Evolutionary conservation across 2,888 invertebrate genomes (phyloP).

Genomic region (Dione vanillae): DNA sequence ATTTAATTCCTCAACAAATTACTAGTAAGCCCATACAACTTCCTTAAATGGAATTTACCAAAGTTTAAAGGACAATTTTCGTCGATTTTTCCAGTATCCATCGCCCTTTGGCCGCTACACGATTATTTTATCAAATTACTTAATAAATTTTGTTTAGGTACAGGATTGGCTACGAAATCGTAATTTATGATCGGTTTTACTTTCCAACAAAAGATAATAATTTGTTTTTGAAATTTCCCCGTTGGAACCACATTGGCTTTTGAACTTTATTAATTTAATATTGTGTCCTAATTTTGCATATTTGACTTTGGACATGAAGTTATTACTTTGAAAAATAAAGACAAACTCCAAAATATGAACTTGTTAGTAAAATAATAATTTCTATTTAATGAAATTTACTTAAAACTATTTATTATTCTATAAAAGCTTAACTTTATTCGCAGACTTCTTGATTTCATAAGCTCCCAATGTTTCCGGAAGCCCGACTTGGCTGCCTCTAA

Average conservation of each 20-base stretch:
- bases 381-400: neutral
- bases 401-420: neutral
- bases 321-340: conserved; percentile 25
- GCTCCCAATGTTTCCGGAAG: neutral
- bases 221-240: conserved; percentile 64
- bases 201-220: conserved; percentile 69
- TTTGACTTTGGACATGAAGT: conserved; percentile 51
- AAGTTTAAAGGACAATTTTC: conserved; percentile 42
- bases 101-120: conserved; percentile 47
- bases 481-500: neutral
- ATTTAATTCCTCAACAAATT: conserved; percentile 29
- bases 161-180: conserved; percentile 64
- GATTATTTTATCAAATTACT: conserved; percentile 66
- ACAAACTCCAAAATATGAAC: neutral
- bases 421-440: neutral
- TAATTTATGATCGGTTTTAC: conserved; percentile 74
- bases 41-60: conserved; percentile 34
- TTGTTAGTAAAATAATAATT: too few species aligned
- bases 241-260: conserved; percentile 55
- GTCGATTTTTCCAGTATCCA: conserved; percentile 46
- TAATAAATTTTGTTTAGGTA: conserved; percentile 68
- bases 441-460: neutral
- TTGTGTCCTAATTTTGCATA: conserved; percentile 57
- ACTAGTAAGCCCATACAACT: conserved; percentile 19
- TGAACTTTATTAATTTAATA: conserved; percentile 63